Conservation (phyloP, 2,113 vertebrate genomes). For the Rattus rattus region DNA sequence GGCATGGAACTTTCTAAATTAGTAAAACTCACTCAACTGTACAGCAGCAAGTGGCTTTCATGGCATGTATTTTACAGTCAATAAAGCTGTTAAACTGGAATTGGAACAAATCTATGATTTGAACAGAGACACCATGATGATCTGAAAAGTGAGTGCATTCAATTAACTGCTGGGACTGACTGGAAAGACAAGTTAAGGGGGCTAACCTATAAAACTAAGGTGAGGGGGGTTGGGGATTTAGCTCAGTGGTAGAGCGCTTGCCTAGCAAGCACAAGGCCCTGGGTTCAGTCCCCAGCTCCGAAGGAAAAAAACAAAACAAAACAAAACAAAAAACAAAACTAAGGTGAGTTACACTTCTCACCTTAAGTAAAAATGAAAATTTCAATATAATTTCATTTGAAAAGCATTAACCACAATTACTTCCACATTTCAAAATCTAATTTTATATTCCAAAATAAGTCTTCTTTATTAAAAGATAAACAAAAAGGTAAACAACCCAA, state of each 20-base stretch:
- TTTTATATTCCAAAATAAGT: conserved; percentile 25
- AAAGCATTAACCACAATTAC: not conserved
- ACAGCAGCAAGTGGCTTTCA: not conserved
- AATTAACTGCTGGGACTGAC: not conserved
- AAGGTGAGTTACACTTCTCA: not conserved
- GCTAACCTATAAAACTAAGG: not conserved
- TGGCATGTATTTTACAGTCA: conserved; percentile 3
- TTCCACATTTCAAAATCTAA: conserved; percentile 38
- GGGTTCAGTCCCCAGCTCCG: too few relatives aligned
- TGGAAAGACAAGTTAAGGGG: not conserved
- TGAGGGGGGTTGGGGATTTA: not conserved
- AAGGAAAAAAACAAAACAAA: too few relatives aligned
- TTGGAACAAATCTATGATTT: not conserved
- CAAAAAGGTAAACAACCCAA: conserved; percentile 4
- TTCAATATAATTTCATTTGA: conserved; percentile 17
- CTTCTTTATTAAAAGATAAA: not conserved
- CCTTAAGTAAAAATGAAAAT: not conserved
- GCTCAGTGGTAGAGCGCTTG: too few relatives aligned
- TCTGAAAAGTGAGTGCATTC: conserved; percentile 21
- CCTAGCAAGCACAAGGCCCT: too few relatives aligned
- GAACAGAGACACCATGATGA: not conserved
- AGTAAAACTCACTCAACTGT: conserved; percentile 21
- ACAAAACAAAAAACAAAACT: not conserved
- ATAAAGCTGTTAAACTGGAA: not conserved
- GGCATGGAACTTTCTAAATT: not conserved